Conservation (phyloP, 1,140 invertebrate genomes). For the Dinoponera quadriceps region DNA sequence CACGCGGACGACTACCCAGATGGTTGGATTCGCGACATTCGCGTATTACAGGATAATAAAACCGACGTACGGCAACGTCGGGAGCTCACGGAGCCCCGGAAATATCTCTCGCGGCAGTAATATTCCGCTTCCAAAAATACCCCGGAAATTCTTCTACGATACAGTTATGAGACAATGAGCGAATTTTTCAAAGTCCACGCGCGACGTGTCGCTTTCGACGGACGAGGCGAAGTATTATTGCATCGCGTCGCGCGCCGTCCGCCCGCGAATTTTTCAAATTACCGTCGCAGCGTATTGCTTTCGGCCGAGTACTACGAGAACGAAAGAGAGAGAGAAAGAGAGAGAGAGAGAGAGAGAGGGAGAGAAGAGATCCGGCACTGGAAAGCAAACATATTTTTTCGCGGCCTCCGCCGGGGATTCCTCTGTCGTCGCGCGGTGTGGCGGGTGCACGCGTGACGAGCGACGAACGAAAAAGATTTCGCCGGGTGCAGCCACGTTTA, state of each 20-base stretch:
- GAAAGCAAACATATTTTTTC: conserved; percentile 33
- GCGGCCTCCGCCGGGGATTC: conserved; percentile 27
- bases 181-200: conserved; percentile 34
- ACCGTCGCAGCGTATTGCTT: conserved; percentile 31
- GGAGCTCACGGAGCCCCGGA: background rate
- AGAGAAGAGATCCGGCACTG: background rate
- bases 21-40: background rate
- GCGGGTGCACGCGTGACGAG: conserved; percentile 48
- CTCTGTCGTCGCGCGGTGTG: conserved; percentile 36
- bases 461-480: conserved; percentile 52
- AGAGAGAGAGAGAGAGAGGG: too few relatives aligned
- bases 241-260: background rate
- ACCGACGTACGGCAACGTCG: background rate
- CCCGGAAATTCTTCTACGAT: background rate
- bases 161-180: conserved; percentile 9
- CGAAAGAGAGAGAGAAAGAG: background rate
- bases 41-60: background rate
- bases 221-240: conserved; percentile 19
- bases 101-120: conserved; percentile 4
- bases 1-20: background rate
- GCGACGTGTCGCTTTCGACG: conserved; percentile 20
- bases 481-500: conserved; percentile 13
- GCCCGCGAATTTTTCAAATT: conserved; percentile 52
- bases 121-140: background rate
- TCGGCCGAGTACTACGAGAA: conserved; percentile 5